Evolutionary conservation across 2,797 vertebrate genomes (phyloP).

Genomic region (Hipposideros larvatus): DNA sequence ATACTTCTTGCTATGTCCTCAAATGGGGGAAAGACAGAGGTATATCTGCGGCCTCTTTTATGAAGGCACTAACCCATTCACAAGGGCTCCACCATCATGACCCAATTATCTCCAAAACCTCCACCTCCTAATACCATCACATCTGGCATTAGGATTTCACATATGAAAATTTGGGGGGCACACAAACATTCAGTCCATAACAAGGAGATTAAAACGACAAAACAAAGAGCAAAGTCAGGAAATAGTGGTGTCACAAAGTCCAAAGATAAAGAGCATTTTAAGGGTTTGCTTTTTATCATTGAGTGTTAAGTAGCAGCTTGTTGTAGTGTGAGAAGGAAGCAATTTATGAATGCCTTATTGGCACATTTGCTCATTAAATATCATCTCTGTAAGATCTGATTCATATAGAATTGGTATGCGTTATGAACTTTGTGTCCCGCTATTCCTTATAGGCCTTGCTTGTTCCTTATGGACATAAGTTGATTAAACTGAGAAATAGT

Average conservation of each 20-base stretch:
- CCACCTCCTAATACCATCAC: neutral
- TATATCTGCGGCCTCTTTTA: neutral
- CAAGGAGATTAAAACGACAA: neutral
- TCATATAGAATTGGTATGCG: neutral
- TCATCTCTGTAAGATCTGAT: slow-evolving; percentile 33
- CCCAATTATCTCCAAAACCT: neutral
- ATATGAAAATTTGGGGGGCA: neutral
- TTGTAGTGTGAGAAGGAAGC: neutral
- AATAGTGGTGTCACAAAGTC: neutral
- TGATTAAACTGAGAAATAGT: slow-evolving; percentile 54
- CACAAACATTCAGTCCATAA: neutral
- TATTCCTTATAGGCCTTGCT: slow-evolving; percentile 12
- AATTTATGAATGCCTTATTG: slow-evolving; percentile 4
- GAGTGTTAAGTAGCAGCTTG: neutral
- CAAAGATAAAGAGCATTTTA: neutral
- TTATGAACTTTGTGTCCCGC: neutral
- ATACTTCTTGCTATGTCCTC: neutral
- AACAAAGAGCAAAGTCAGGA: neutral
- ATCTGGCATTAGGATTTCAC: neutral
- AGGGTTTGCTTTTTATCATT: neutral
- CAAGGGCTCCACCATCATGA: neutral
- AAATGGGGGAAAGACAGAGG: neutral
- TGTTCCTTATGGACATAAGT: neutral
- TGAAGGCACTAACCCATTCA: neutral
- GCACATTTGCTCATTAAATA: neutral